Evolutionary conservation across 2,113 vertebrate genomes (phyloP).

Genomic region (Dinomys branickii): DNA sequence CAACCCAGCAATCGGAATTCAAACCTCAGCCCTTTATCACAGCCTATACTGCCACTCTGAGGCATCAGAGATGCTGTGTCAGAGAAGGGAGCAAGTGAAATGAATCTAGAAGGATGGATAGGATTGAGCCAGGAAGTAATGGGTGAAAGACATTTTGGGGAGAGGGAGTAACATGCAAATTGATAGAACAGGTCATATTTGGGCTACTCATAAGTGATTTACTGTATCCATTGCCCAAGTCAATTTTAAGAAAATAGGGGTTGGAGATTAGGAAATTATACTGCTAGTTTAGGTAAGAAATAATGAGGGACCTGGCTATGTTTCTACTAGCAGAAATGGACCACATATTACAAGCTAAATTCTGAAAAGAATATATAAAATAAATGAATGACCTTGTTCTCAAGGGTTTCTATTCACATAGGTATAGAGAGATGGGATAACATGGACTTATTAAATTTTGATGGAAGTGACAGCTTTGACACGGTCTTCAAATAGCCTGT

Average conservation of each 20-base stretch:
- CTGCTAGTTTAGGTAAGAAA: not conserved
- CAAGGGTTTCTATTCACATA: not conserved
- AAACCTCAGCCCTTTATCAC: not conserved
- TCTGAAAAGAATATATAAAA: constrained; percentile 28
- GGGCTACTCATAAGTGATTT: not conserved
- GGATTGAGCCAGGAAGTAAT: not conserved
- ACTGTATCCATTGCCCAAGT: not conserved
- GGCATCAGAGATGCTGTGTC: not conserved
- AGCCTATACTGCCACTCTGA: not conserved
- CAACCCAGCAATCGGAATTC: not conserved
- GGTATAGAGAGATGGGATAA: not conserved
- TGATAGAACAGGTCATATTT: constrained; percentile 11
- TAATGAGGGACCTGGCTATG: not conserved
- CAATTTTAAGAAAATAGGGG: constrained; percentile 11
- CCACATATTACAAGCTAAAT: not conserved
- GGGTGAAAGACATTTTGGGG: constrained; percentile 6
- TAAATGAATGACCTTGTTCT: constrained; percentile 8
- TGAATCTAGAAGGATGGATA: not conserved
- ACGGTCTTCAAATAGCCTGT: constrained; percentile 19
- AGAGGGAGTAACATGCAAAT: not conserved
- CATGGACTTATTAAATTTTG: constrained; percentile 19
- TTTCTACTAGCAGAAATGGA: not conserved
- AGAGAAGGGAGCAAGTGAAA: not conserved
- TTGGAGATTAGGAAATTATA: not conserved
- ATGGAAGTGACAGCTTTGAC: constrained; percentile 35